Conservation (phyloP, 2,797 vertebrate genomes). For the Oryzias sinensis region DNA sequence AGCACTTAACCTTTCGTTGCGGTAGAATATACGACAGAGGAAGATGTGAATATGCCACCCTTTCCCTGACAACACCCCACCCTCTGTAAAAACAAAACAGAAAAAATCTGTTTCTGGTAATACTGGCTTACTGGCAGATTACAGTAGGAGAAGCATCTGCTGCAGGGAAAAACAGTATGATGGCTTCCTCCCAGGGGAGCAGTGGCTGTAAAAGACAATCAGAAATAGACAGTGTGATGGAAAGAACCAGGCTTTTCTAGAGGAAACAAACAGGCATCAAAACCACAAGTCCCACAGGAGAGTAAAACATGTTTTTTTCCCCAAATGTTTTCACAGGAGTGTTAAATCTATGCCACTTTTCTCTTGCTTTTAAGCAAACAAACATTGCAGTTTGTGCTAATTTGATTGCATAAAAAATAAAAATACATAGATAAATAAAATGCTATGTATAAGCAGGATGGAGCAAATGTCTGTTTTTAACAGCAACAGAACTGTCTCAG, state of each 20-base stretch:
- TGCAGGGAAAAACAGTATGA: constrained; percentile 70
- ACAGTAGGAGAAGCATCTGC: constrained; percentile 70
- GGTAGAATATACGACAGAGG: constrained; percentile 51
- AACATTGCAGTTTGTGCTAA: constrained; percentile 21
- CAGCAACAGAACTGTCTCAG: too few species aligned
- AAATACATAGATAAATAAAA: background rate
- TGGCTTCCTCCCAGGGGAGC: constrained; percentile 59
- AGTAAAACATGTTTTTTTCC: constrained; percentile 9
- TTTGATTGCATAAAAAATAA: constrained; percentile 18
- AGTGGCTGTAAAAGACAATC: constrained; percentile 71
- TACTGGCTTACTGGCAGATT: constrained; percentile 69
- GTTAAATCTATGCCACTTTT: constrained; percentile 4
- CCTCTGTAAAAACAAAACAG: constrained; percentile 21
- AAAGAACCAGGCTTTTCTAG: constrained; percentile 47
- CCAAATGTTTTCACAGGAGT: too few species aligned
- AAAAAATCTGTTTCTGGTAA: constrained; percentile 56
- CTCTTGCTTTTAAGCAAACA: too few species aligned
- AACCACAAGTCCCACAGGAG: constrained; percentile 41
- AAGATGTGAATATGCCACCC: constrained; percentile 44
- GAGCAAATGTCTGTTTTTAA: too few species aligned
- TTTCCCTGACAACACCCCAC: background rate
- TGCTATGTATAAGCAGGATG: background rate
- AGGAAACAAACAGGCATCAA: constrained; percentile 53
- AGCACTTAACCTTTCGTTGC: constrained; percentile 67
- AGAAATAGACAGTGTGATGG: constrained; percentile 53